These are phyloP conservation scores for Passerculus sandwichensis DNA, from an alignment of 2,797 vertebrate genomes.

Conservation along the genomic window DNA sequence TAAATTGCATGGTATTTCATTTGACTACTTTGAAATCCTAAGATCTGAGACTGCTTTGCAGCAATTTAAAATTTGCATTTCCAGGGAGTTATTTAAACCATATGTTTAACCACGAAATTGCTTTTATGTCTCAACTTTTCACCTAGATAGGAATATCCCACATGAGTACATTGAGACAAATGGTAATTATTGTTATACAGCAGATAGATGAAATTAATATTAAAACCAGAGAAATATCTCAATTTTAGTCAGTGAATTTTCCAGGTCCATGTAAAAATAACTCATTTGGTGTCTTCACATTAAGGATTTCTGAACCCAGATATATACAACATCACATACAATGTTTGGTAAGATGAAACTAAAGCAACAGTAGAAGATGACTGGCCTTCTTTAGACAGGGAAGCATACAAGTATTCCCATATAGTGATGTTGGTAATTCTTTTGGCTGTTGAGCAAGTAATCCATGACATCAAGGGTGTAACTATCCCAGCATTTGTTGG, in stretches of 20 bases:
- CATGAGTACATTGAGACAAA: not conserved
- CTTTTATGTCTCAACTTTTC: not conserved
- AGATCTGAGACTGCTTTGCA: slow-evolving; percentile 17
- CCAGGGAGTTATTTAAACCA: slow-evolving; percentile 26
- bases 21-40: slow-evolving; percentile 26
- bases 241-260: not conserved
- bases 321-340: not conserved
- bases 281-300: not conserved
- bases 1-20: slow-evolving; percentile 33
- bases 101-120: slow-evolving; percentile 17
- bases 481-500: not conserved
- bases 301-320: not conserved
- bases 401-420: not conserved
- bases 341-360: not conserved
- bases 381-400: not conserved
- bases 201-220: not conserved
- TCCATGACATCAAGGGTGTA: not conserved
- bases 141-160: not conserved
- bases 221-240: not conserved
- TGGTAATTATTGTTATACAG: not conserved
- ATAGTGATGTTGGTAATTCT: not conserved
- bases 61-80: slow-evolving; percentile 35
- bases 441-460: not conserved
- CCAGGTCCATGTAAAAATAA: not conserved
- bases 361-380: not conserved